These are phyloP conservation scores for Phoebastria nigripes DNA, from an alignment of 2,797 vertebrate genomes.

Conservation along the genomic window DNA sequence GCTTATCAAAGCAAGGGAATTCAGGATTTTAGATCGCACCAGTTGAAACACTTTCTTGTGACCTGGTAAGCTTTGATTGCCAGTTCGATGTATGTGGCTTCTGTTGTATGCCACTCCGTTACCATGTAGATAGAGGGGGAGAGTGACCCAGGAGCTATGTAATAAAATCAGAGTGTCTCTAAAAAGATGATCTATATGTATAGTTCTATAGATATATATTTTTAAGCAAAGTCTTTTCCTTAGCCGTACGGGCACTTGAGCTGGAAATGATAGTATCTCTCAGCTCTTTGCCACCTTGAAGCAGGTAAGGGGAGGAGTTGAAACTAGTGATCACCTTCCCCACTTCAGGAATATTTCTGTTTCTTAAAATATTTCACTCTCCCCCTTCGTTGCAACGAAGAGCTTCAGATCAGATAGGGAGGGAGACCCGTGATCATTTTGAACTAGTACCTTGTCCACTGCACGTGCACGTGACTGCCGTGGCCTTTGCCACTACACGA, in stretches of 20 bases:
- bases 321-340: background rate
- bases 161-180: conserved; percentile 47
- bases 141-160: conserved; percentile 40
- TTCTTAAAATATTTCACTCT: background rate
- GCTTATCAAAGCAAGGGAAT: conserved; percentile 18
- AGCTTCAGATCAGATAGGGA: background rate
- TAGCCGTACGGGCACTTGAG: background rate
- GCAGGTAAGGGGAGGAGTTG: conserved; percentile 21
- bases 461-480: background rate
- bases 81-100: background rate
- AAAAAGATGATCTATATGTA: conserved; percentile 60
- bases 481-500: background rate
- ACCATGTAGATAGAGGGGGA: conserved; percentile 8
- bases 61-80: conserved; percentile 6
- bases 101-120: background rate
- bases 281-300: background rate
- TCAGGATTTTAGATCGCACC: background rate
- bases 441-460: background rate
- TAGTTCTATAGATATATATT: conserved; percentile 70
- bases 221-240: conserved; percentile 59
- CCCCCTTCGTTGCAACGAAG: background rate
- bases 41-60: conserved; percentile 16
- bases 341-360: conserved; percentile 7
- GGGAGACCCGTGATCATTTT: background rate
- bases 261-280: background rate